Evolutionary conservation across 2,113 vertebrate species (phyloP), one percentile per base, ranked within the genome.

Genomic region (Anas platyrhynchos): DNA sequence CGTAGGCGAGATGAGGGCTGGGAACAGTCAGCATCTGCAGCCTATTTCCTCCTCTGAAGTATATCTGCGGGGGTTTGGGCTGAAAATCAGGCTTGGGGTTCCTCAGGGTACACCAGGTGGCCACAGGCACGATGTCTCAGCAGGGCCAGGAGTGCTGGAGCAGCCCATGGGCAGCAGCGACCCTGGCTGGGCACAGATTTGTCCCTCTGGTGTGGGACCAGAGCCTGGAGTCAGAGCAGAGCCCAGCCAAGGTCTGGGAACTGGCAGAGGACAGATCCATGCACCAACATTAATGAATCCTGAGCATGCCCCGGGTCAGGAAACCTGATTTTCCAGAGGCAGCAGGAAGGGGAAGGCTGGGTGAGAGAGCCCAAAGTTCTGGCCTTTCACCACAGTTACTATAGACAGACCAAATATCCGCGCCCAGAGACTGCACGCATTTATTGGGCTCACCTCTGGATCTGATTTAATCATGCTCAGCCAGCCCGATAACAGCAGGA

Each of bases 401-500:
- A 34, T 34, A 43, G 55, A 63, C 29, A 50, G 59, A 52, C 54
- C 79, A 46, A 85, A 68, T 67, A 67, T 12, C 76, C 17, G 31
- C 65, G 80, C 65, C 65, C 10, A 5, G 52, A 82, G 62, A 86
- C 62, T 25, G 13, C 66, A 29, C 34, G 22, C 56, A 31, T 92
- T 93, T 89, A 76, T 67, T 86, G 0, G 86, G 86, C 86, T 93
- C 65, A 41, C 90, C 62, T 84, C 68, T 59, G 76, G 88, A 63
- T 78, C 56, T 82, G 86, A 93, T 94, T 87, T 80, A 95, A 95
- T 95, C 93, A 61, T 72, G 29, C 41, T 50, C 11, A 31, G 65
- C 31, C 56, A 74, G 55, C 29, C 56, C 11, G 83, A 96, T 92
- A 92, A 89, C 84, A 95, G 79, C 83, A 89, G 72, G 13, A 77